Percentiles rank a stretch among this genome's conserved stretches.
These are phyloP conservation scores for Priocnemis perturbator DNA, from an alignment of 2,888 invertebrate genomes.

Conservation along the genomic window DNA sequence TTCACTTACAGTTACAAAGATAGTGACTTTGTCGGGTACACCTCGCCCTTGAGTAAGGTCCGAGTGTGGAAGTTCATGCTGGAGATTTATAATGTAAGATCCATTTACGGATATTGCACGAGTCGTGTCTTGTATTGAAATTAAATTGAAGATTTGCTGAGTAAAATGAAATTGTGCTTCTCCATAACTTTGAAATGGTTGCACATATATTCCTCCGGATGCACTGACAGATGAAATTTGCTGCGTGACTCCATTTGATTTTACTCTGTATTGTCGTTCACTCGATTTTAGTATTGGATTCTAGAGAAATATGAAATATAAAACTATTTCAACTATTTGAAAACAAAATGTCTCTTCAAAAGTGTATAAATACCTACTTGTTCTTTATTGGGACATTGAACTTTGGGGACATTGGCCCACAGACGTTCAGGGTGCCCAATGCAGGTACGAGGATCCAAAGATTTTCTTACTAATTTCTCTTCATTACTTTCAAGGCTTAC, in stretches of 20 bases:
- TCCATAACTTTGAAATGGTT: constrained; percentile 74
- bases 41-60: constrained; percentile 70
- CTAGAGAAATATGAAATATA: constrained; percentile 53
- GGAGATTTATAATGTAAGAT: constrained; percentile 55
- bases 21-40: neutral
- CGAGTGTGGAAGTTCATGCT: constrained; percentile 66
- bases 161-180: constrained; percentile 73
- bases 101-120: constrained; percentile 48
- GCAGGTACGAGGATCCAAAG: constrained; percentile 73
- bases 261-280: constrained; percentile 71
- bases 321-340: constrained; percentile 11
- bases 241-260: constrained; percentile 53
- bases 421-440: constrained; percentile 64
- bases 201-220: constrained; percentile 73
- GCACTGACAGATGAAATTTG: constrained; percentile 68
- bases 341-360: constrained; percentile 21
- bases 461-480: constrained; percentile 69
- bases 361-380: constrained; percentile 62
- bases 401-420: constrained; percentile 72
- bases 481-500: constrained; percentile 60
- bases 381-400: constrained; percentile 71
- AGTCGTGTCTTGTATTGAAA: constrained; percentile 53
- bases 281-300: constrained; percentile 73
- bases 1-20: neutral
- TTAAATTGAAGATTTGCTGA: constrained; percentile 60